These are phyloP conservation scores for Manacus vitellinus DNA, from an alignment of 2,113 vertebrate genomes.

Conservation along the genomic window DNA sequence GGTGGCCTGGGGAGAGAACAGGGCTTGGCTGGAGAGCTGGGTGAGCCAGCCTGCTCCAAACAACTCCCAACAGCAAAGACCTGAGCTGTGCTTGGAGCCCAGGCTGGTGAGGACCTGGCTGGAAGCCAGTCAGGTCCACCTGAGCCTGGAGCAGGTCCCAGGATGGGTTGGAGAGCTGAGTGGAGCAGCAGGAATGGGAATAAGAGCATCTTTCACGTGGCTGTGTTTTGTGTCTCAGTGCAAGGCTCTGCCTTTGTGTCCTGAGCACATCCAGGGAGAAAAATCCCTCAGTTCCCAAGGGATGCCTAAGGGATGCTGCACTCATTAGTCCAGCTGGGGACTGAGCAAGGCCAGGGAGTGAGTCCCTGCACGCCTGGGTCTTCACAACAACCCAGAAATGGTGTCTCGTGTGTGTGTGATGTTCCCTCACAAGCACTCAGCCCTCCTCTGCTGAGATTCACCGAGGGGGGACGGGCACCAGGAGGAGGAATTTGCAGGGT, in stretches of 20 bases:
- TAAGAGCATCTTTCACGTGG: accelerated
- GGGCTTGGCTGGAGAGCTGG: background rate
- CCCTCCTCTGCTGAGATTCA: background rate
- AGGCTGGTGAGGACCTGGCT: background rate
- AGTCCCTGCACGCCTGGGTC: background rate
- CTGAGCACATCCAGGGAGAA: background rate
- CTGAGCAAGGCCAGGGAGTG: background rate
- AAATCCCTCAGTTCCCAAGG: background rate
- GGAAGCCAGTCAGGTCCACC: background rate
- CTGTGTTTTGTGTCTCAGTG: background rate
- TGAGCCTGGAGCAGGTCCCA: background rate
- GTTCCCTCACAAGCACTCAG: background rate
- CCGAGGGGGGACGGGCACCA: background rate
- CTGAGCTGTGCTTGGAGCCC: background rate
- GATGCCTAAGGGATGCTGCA: background rate
- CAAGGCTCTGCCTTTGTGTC: background rate
- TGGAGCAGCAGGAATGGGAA: background rate
- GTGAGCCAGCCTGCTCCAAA: background rate
- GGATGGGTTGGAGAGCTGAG: background rate
- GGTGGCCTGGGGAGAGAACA: background rate
- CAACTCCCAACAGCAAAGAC: background rate
- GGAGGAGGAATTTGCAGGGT: constrained; percentile 38
- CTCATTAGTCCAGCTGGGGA: too few relatives aligned
- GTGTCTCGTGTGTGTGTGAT: background rate
- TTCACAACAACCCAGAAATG: background rate